These are phyloP conservation scores for Anastatus disparis DNA, from an alignment of 1,140 invertebrate genomes.

Conservation along the genomic window DNA sequence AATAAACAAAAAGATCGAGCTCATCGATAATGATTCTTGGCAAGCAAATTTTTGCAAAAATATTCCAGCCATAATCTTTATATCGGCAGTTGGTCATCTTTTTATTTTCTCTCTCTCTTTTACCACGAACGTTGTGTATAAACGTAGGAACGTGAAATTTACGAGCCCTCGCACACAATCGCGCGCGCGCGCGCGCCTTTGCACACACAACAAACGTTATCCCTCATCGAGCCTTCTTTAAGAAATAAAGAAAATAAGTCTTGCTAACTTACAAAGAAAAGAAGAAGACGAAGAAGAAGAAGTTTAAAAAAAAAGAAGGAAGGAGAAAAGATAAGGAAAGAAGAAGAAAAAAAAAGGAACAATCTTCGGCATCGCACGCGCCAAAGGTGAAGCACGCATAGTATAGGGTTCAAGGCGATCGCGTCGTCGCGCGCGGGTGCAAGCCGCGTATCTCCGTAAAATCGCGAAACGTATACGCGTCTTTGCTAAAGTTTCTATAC, in stretches of 20 bases:
- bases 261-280: too few species aligned
- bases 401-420: constrained; percentile 7
- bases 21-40: not conserved
- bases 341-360: not conserved
- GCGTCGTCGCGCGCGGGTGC: not conserved
- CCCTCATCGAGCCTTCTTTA: not conserved
- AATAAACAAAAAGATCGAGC: not conserved
- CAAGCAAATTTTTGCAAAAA: constrained; percentile 3
- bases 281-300: too few species aligned
- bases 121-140: too few species aligned
- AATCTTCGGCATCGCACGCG: constrained; percentile 28
- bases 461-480: constrained; percentile 18
- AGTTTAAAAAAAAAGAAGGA: too few species aligned
- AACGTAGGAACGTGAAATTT: constrained; percentile 8
- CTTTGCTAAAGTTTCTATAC: not conserved
- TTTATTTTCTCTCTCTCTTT: not conserved
- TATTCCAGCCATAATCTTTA: not conserved
- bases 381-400: constrained; percentile 9
- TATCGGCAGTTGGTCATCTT: not conserved
- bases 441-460: constrained; percentile 25
- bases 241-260: too few species aligned
- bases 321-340: too few species aligned
- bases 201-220: constrained; percentile 24
- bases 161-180: constrained; percentile 15
- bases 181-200: not conserved